Evolutionary conservation across 2,888 invertebrate genomes (phyloP), one percentile per base, ranked within the genome.

Genomic region (Nebria brevicollis): DNA sequence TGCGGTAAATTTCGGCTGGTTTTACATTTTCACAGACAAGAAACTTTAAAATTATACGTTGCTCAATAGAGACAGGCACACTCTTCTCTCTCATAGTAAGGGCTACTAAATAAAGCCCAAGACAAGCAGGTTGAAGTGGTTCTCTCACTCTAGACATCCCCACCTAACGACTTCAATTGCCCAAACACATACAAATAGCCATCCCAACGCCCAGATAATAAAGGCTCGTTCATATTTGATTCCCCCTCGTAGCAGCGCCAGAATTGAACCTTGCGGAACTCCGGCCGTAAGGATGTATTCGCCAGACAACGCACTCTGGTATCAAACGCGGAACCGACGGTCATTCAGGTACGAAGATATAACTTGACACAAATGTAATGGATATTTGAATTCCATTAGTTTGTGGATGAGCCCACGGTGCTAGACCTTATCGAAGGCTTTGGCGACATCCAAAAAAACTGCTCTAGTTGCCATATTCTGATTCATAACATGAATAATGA

Each of bases 381-480:
- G 84, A 72, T 84, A 78, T 25, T 82, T 77, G 42, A 66, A 75
- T 64, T 81, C 74, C 34, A 74, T 73, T 7, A 86, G 82, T 83
- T 84, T 85, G 76, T 76, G 77, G 11, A 85, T 54, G 1, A 86
- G 83, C 0, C 84, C 85, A 2, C 83, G 70, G 64, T 86, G 86
- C 84, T 86, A 86, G 5, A 87, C 85, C 2, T 84, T 82, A 78
- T 86, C 85, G 77, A 87, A 87, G 1, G 86, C 86, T 77, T 85
- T 84, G 54, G 85, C 84, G 4, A 86, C 82, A 74, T 87, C 86
- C 0, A 87, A 81, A 8, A 86, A 79, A 0, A 85, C 79, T 43
- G 85, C 83, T 2, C 84, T 84, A 11, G 85, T 85, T 2, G 78
- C 80, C 74, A 84, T 82, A 11, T 84, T 83, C 10, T 80, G 70